Base-by-base conservation (phyloP, 2,113 vertebrate genomes). In the Anarhynchus alexandrinus region DNA sequence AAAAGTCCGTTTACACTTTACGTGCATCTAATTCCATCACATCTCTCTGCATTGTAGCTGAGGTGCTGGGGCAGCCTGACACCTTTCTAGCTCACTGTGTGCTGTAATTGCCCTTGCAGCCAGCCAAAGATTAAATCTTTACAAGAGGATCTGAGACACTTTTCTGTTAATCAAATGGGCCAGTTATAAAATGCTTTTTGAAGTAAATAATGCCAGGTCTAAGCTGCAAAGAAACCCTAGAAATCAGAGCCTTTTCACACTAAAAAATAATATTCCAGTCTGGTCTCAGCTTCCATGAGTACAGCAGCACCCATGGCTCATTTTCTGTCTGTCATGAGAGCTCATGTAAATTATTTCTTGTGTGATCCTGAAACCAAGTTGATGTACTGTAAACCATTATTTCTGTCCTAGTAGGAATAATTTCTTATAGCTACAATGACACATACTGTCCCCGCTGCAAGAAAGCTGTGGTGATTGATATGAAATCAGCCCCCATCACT, bases 381-480 rank as follows among this genome's bases (percentile, higher is more conserved):
- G 82, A 78, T 73, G 20, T 70, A 82, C 32, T 76, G 34, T 82
- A 74, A 84, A 74, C 43, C 34, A 59, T 86, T 88, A 74, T 38
- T 74, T 80, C 55, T 84, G n/a, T 58, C 64, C 71, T 55, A 32
- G n/a, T 54, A 90, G n/a, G 90, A 96, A 93, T 78, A 88, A 92
- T 94, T 94, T 70, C 86, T 87, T 78, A 47, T 2, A 54, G 51
- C n/a, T 81, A 23, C 62, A 55, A 7, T 71, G 71, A 40, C 67
- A 83, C 14, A 42, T 62, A 23, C 59, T 78, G 51, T 36, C 55
- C 32, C 26, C 38, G 27, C 38, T 57, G 47, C 0, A 0, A 78
- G 42, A 86, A 72, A 81, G 32, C n/a, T 55, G 12, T 51, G n/a
- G 32, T 51, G 72, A 76, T 38, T 76, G 77, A 81, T 66, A 59